Conservation (phyloP, 2,888 invertebrate genomes). For the Pimpla rufipes region DNA sequence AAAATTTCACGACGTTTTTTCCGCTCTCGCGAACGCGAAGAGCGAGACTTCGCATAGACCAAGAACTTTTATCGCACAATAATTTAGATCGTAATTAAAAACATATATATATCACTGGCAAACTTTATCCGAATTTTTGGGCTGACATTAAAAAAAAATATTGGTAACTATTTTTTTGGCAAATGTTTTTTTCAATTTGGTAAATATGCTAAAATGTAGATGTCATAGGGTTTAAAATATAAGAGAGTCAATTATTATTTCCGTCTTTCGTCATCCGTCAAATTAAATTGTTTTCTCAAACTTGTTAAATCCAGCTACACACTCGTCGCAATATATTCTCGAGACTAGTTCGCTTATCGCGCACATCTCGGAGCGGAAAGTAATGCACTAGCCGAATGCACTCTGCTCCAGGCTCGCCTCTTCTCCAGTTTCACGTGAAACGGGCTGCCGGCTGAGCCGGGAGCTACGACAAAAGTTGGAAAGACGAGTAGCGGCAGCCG, state of each 20-base stretch:
- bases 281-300: not conserved
- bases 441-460: not conserved
- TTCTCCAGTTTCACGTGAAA: slow-evolving; percentile 59
- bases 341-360: not conserved
- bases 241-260: not conserved
- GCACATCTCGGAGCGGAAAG: not conserved
- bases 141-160: too few species aligned
- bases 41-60: too few species aligned
- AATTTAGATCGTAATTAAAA: too few species aligned
- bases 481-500: slow-evolving; percentile 61
- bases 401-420: slow-evolving; percentile 6
- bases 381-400: not conserved
- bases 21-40: too few species aligned
- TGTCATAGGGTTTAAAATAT: too few species aligned
- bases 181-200: too few species aligned
- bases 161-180: too few species aligned
- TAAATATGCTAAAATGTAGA: too few species aligned
- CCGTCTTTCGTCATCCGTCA: not conserved
- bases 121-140: too few species aligned
- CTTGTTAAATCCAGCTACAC: not conserved
- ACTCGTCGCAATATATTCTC: not conserved
- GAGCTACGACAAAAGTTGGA: slow-evolving; percentile 28
- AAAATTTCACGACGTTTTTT: not conserved
- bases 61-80: too few species aligned
- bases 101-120: too few species aligned